A percentile compares a stretch with the other conserved stretches of the same genome.
Conservation (phyloP, 2,888 invertebrate species). For the Neria commutata region DNA sequence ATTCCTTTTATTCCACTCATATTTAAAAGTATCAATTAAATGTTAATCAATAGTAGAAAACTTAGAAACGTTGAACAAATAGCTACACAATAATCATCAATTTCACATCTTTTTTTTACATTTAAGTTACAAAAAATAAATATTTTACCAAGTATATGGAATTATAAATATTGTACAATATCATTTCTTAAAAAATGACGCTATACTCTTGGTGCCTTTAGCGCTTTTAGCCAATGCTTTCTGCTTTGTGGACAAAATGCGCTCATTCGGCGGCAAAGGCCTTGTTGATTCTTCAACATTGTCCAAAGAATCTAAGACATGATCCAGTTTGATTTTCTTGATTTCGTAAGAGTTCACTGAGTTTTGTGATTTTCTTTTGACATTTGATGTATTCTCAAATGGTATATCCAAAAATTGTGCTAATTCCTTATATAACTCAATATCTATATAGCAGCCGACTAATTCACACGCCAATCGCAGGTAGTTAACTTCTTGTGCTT, state of each 20-base stretch:
- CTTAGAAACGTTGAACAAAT: too few species aligned
- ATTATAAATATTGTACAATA: too few species aligned
- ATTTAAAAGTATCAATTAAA: too few species aligned
- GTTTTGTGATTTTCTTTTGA: conserved; percentile 66
- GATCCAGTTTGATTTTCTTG: conserved; percentile 62
- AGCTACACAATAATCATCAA: too few species aligned
- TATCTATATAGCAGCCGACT: conserved; percentile 77
- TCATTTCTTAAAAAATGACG: conserved; percentile 76
- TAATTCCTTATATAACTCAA: conserved; percentile 71
- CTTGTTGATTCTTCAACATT: conserved; percentile 23
- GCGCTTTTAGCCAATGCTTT: conserved; percentile 75
- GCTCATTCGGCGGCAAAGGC: conserved; percentile 49
- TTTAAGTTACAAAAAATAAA: too few species aligned
- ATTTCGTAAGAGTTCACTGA: conserved; percentile 48
- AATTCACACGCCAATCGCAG: conserved; percentile 72
- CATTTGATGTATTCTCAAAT: conserved; percentile 52
- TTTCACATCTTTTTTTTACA: too few species aligned
- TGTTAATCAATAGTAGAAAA: too few species aligned
- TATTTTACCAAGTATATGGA: too few species aligned
- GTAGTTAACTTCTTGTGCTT: conserved; percentile 50
- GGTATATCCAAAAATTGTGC: conserved; percentile 67
- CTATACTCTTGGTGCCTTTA: conserved; percentile 78
- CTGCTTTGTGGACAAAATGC: conserved; percentile 71
- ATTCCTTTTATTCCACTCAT: too few species aligned
- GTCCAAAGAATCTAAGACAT: conserved; percentile 32